Conservation (phyloP, 2,113 vertebrate species). For the Romanogobio albipinnatus region DNA sequence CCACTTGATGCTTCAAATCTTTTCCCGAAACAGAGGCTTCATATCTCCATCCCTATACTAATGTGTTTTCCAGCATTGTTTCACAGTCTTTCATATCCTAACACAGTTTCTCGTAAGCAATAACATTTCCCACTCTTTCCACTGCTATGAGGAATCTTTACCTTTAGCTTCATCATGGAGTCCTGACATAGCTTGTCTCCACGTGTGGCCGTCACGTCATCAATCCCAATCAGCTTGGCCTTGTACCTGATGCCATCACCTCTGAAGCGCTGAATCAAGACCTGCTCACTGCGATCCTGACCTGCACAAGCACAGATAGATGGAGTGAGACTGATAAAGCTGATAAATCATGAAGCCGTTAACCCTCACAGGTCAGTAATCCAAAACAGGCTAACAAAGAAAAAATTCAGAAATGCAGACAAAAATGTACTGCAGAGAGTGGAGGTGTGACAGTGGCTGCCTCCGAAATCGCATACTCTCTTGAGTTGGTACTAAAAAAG, state of each 20-base stretch:
- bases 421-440: too few relatives aligned
- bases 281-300: slow-evolving; percentile 95
- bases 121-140: background rate
- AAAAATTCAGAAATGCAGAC: too few relatives aligned
- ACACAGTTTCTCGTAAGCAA: background rate
- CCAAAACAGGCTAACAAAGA: too few relatives aligned
- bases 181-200: slow-evolving; percentile 99
- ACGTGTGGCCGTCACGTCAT: slow-evolving; percentile 92
- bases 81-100: background rate
- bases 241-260: slow-evolving; percentile 96
- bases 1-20: too few relatives aligned
- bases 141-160: slow-evolving; percentile 54
- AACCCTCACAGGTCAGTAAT: background rate
- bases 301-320: slow-evolving; percentile 72
- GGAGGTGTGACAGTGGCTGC: too few relatives aligned
- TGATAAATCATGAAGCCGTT: background rate
- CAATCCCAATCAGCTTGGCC: slow-evolving; percentile 96
- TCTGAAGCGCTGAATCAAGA: slow-evolving; percentile 97
- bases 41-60: too few relatives aligned
- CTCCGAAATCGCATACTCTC: too few relatives aligned
- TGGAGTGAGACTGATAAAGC: background rate
- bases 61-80: background rate
- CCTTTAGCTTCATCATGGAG: slow-evolving; percentile 99
- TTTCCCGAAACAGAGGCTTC: too few relatives aligned
- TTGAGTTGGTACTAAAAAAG: too few relatives aligned